Evolutionary conservation across 2,113 vertebrate species (phyloP).

Genomic region (Stegostoma tigrinum): DNA sequence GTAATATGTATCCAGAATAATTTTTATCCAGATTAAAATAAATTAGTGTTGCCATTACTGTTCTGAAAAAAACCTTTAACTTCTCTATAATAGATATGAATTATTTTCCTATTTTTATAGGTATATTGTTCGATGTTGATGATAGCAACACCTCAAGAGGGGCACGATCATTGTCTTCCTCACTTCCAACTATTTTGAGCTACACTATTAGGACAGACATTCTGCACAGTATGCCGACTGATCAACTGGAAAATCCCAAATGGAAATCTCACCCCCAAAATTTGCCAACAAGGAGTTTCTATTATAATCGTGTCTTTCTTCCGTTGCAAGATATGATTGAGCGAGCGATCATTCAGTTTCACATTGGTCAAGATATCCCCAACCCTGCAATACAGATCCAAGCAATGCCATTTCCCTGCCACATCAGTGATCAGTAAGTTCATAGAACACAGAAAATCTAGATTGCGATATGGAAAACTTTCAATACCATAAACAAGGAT

Average conservation of each 20-base stretch:
- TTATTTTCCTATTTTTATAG: slow-evolving; percentile 39
- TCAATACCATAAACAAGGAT: not conserved
- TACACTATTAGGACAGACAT: slow-evolving; percentile 57
- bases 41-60: not conserved
- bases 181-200: slow-evolving; percentile 46
- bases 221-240: slow-evolving; percentile 57
- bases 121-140: slow-evolving; percentile 50
- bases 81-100: not conserved
- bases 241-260: slow-evolving; percentile 49
- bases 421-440: slow-evolving; percentile 60
- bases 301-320: slow-evolving; percentile 60
- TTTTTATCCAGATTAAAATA: not conserved
- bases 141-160: slow-evolving; percentile 18
- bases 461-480: not conserved
- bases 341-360: slow-evolving; percentile 52
- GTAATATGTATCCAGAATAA: not conserved
- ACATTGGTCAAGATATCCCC: slow-evolving; percentile 46
- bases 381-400: slow-evolving; percentile 49
- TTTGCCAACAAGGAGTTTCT: slow-evolving; percentile 55
- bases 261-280: slow-evolving; percentile 61
- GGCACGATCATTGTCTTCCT: not conserved
- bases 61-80: not conserved
- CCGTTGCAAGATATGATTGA: slow-evolving; percentile 66
- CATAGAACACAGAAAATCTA: not conserved
- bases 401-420: slow-evolving; percentile 60